These are phyloP conservation scores for Myripristis murdjan DNA, from an alignment of 2,797 vertebrate genomes.

Conservation along the genomic window DNA sequence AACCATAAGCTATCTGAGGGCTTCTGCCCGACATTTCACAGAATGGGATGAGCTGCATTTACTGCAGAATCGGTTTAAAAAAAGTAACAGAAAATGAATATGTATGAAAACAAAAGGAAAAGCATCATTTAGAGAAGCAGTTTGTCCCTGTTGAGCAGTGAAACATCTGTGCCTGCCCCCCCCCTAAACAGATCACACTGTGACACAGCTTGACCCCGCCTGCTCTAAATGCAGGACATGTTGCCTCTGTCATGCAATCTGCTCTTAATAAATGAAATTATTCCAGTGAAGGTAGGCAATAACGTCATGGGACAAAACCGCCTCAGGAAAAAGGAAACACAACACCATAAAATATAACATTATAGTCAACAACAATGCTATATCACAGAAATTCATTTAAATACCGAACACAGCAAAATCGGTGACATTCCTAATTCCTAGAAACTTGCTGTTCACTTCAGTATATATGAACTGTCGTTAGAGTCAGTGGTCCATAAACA, in stretches of 20 bases:
- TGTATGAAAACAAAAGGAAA: no score
- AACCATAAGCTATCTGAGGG: slow-evolving; percentile 13
- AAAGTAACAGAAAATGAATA: slow-evolving; percentile 30
- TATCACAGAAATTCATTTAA: not conserved
- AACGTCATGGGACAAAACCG: slow-evolving; percentile 15
- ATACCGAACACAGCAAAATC: not conserved
- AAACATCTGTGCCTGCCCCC: slow-evolving; percentile 30
- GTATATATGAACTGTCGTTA: slow-evolving; percentile 11
- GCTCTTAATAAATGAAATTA: slow-evolving; percentile 31
- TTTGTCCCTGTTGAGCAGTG: slow-evolving; percentile 12
- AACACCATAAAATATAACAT: not conserved
- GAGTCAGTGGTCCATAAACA: slow-evolving; percentile 33
- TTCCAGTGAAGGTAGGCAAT: slow-evolving; percentile 12
- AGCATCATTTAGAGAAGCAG: no score
- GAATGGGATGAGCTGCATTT: not conserved
- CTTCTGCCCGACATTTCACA: slow-evolving; percentile 10
- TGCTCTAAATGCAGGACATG: slow-evolving; percentile 46
- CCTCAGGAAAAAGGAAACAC: slow-evolving; percentile 4
- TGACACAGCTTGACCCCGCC: slow-evolving; percentile 21
- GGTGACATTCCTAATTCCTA: not conserved
- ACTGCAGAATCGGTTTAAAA: slow-evolving; percentile 16
- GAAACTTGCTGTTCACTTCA: not conserved
- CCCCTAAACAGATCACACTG: slow-evolving; percentile 8
- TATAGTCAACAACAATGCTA: not conserved
- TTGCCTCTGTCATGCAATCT: slow-evolving; percentile 36